Evolutionary conservation across 2,113 vertebrate species (phyloP).

Genomic region (Leptobrachium leishanense): DNA sequence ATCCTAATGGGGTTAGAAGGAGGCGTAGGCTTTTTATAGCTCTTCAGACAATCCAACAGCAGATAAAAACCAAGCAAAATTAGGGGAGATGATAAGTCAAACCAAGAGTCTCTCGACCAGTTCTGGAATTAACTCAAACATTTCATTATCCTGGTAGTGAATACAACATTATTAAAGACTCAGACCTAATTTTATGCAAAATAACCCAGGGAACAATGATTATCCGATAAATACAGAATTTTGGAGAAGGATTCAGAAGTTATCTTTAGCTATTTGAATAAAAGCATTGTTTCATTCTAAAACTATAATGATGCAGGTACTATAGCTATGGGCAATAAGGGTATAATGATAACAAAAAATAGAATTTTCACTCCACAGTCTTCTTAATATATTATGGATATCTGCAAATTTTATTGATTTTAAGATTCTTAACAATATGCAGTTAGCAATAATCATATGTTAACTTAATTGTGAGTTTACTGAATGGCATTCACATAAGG

Average conservation of each 20-base stretch:
- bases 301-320: too few relatives aligned
- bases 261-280: too few relatives aligned
- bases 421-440: too few relatives aligned
- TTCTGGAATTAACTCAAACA: conserved; percentile 61
- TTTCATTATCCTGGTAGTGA: conserved; percentile 45
- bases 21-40: conserved; percentile 66
- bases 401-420: too few relatives aligned
- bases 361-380: too few relatives aligned
- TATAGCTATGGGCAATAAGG: too few relatives aligned
- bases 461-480: too few relatives aligned
- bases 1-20: conserved; percentile 67
- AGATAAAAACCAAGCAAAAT: conserved; percentile 58
- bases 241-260: background rate
- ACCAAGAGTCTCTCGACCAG: conserved; percentile 56
- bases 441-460: too few relatives aligned
- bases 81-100: conserved; percentile 55
- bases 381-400: too few relatives aligned
- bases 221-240: background rate
- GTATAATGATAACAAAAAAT: too few relatives aligned
- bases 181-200: conserved; percentile 10
- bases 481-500: too few relatives aligned
- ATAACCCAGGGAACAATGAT: conserved; percentile 26
- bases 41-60: conserved; percentile 55
- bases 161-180: conserved; percentile 32
- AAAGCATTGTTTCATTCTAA: too few relatives aligned